Percentiles rank a stretch among this genome's conserved stretches.
These are phyloP conservation scores for Oxyura jamaicensis DNA, from an alignment of 2,113 vertebrate genomes.

Conservation along the genomic window DNA sequence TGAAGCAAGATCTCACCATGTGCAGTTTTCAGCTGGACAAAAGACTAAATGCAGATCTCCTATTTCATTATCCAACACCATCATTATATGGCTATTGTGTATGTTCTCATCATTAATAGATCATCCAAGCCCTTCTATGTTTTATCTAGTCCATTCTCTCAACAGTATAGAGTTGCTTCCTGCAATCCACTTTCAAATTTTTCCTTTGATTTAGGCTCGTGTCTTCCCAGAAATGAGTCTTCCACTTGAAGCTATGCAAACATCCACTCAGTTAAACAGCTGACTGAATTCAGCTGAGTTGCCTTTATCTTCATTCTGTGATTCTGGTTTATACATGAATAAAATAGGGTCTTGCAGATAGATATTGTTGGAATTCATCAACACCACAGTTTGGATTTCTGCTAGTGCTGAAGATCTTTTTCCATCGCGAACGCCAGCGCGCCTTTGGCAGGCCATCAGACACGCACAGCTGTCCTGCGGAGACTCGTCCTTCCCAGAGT, in stretches of 20 bases:
- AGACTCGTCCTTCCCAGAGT: background rate
- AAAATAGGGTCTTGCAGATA: background rate
- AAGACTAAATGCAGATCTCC: background rate
- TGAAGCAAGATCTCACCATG: background rate
- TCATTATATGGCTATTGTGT: background rate
- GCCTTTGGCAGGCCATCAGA: background rate
- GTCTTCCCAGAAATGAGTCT: background rate
- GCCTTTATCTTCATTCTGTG: background rate
- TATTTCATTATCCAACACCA: background rate
- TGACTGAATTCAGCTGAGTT: background rate
- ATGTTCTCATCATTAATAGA: background rate
- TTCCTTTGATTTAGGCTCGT: background rate
- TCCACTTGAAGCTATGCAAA: background rate
- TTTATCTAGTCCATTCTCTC: background rate
- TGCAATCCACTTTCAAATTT: background rate
- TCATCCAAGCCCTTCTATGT: background rate
- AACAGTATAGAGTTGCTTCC: background rate
- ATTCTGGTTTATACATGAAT: background rate
- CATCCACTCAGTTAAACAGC: background rate
- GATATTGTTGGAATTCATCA: background rate
- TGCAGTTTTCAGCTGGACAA: background rate
- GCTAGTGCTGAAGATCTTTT: background rate
- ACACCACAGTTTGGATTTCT: background rate
- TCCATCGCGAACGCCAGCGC: background rate
- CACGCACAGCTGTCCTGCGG: background rate